phyloP scores from a whole-genome alignment of 2,888 invertebrate genomes.

The Lamellibrachia columna region DNA sequence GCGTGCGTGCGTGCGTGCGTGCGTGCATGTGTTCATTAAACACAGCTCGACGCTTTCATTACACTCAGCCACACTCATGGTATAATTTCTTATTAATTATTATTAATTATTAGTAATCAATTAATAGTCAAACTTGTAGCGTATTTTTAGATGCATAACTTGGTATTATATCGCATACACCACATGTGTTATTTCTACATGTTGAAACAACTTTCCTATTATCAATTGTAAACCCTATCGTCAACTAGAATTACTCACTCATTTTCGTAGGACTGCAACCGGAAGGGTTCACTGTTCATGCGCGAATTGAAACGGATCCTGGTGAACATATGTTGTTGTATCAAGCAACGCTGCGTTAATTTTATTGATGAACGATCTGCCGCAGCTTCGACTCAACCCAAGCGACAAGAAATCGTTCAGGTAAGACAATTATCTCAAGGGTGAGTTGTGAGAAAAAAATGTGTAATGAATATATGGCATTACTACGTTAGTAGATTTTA shows the following conservation, averaged over 20 bases:
- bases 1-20: too few relatives aligned
- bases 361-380: slow-evolving; percentile 34
- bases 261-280: slow-evolving; percentile 29
- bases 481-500: neutral
- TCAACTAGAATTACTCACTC: slow-evolving; percentile 7
- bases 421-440: neutral
- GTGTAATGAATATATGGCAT: neutral
- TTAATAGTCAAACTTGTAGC: too few relatives aligned
- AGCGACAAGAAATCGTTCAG: slow-evolving; percentile 41
- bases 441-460: neutral
- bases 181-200: too few relatives aligned
- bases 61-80: neutral
- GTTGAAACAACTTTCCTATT: too few relatives aligned
- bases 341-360: slow-evolving; percentile 40
- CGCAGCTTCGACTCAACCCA: slow-evolving; percentile 33
- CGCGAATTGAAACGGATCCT: slow-evolving; percentile 38
- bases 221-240: neutral
- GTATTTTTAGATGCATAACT: too few relatives aligned
- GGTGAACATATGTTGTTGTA: slow-evolving; percentile 41
- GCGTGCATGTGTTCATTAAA: neutral
- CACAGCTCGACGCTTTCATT: neutral
- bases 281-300: slow-evolving; percentile 26
- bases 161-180: too few relatives aligned
- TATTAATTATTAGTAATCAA: neutral
- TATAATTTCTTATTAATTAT: neutral